These are phyloP conservation scores for Sminthurinus aureus DNA, from an alignment of 2,888 invertebrate species.

Conservation along the genomic window DNA sequence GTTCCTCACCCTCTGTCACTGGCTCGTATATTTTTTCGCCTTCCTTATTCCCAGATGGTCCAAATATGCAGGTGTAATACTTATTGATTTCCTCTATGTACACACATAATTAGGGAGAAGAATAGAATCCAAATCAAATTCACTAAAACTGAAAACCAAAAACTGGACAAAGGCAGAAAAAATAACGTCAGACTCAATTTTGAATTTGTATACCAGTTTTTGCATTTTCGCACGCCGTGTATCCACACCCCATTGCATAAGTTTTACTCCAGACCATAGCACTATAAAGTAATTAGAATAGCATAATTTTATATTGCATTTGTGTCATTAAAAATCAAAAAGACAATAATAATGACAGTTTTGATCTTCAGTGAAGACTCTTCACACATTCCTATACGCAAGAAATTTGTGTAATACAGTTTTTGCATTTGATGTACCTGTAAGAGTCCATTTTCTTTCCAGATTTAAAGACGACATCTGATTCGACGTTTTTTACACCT, in stretches of 20 bases:
- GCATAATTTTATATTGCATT: too few species aligned
- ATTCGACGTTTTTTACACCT: slow-evolving; percentile 10
- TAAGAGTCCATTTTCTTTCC: slow-evolving; percentile 11
- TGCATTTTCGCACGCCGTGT: background rate
- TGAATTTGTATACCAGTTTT: background rate
- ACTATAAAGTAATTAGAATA: background rate
- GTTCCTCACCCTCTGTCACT: background rate
- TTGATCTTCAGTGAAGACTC: too few species aligned
- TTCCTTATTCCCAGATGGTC: slow-evolving; percentile 23
- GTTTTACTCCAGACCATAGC: slow-evolving; percentile 29
- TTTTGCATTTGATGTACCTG: too few species aligned
- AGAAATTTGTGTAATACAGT: too few species aligned
- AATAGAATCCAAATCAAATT: background rate
- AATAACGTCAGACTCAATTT: background rate
- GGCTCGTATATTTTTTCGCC: slow-evolving; percentile 23
- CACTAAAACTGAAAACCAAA: too few species aligned
- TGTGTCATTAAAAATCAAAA: too few species aligned
- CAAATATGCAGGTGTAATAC: slow-evolving; percentile 25
- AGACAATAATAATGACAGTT: too few species aligned
- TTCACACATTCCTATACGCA: too few species aligned
- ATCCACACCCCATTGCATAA: slow-evolving; percentile 22
- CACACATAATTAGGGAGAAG: background rate
- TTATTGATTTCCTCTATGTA: background rate
- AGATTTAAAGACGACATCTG: slow-evolving; percentile 8
- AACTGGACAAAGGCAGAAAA: too few species aligned